Base-by-base conservation (phyloP, 2,113 vertebrate species). In the Campylomormyrus numenius region DNA sequence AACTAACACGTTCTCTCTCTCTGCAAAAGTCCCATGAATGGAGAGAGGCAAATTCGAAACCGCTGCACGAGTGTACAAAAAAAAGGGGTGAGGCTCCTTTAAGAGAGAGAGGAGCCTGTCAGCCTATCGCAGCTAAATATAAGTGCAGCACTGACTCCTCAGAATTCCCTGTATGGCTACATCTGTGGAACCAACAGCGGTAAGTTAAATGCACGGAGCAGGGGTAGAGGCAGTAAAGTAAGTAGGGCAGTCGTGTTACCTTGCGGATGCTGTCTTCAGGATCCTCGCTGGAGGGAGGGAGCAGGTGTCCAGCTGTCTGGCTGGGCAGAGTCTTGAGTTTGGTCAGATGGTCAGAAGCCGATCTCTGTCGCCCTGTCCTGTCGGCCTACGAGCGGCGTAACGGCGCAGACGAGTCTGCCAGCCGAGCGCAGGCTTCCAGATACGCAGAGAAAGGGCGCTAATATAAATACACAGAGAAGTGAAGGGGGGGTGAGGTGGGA, bases 171-270 rank as follows among this genome's bases (percentile, higher is more conserved):
- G 89, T 90, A 70, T 42, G 62, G 88, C 88, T 89, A 85, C 70
- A 88, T 86, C 88, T 89, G 74, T 42, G 35, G 27, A 91, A 88
- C 83, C 86, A 88, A 85, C 35, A 89, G 50, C 77, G 48, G 83
- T 87, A 88, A 90, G 87, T 90, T 46, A 84, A 85, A 46, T 31
- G 35, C 49, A 52, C 42, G 90, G 66, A 84, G n/a, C 70, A 45
- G 49, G 42, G 35, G 53, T 3, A 45, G 15, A 31, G 7, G 42
- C 70, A 89, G 80, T 87, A 92, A 91, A 91, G 87, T 90, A 93
- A 91, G 87, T 90, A 93, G 93, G 90, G 88, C 91, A 92, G 90
- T 89, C 83, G 92, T 88, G 74, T 89, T 94, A 94, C 93, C 93
- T 94, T 91, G 91, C 52, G 88, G 92, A 85, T 62, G 91, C 88